phyloP scores from a whole-genome alignment of 2,113 vertebrate species.

The Dissostichus mawsoni region DNA sequence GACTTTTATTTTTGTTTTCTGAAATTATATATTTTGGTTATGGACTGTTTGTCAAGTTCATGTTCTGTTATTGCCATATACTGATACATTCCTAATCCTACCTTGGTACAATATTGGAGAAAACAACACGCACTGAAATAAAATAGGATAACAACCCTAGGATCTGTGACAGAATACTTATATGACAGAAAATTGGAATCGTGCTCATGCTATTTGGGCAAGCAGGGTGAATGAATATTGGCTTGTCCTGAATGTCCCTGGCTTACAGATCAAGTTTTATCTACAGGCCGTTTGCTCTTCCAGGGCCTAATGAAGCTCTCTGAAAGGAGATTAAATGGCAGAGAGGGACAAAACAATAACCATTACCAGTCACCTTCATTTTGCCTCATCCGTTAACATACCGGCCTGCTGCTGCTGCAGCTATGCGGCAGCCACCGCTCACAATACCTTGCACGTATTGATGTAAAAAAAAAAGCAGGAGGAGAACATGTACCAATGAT shows the following conservation, averaged over 20 bases:
- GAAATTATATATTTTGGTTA: not conserved
- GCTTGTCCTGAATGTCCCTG: slow-evolving; percentile 74
- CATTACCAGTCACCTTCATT: slow-evolving; percentile 83
- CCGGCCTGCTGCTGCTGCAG: slow-evolving; percentile 51
- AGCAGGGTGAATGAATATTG: slow-evolving; percentile 72
- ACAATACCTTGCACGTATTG: slow-evolving; percentile 14
- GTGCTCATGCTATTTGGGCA: slow-evolving; percentile 44
- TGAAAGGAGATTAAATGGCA: slow-evolving; percentile 83
- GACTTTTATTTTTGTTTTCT: not conserved
- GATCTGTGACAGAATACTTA: slow-evolving; percentile 36
- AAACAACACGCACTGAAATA: not conserved
- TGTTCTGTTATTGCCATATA: not conserved
- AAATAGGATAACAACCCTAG: slow-evolving; percentile 8
- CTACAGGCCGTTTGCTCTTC: slow-evolving; percentile 75
- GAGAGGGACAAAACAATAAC: slow-evolving; percentile 83
- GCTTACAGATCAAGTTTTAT: slow-evolving; percentile 81
- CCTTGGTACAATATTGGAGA: not conserved
- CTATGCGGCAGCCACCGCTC: slow-evolving; percentile 38
- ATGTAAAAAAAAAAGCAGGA: slow-evolving; percentile 28
- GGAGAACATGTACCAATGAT: slow-evolving; percentile 16
- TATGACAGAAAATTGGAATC: slow-evolving; percentile 64
- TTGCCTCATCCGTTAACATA: slow-evolving; percentile 71
- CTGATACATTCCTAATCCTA: slow-evolving; percentile 19
- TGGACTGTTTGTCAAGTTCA: not conserved
- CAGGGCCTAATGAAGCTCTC: slow-evolving; percentile 80